Conservation (phyloP, 2,113 vertebrate species). For the Eublepharis macularius region DNA sequence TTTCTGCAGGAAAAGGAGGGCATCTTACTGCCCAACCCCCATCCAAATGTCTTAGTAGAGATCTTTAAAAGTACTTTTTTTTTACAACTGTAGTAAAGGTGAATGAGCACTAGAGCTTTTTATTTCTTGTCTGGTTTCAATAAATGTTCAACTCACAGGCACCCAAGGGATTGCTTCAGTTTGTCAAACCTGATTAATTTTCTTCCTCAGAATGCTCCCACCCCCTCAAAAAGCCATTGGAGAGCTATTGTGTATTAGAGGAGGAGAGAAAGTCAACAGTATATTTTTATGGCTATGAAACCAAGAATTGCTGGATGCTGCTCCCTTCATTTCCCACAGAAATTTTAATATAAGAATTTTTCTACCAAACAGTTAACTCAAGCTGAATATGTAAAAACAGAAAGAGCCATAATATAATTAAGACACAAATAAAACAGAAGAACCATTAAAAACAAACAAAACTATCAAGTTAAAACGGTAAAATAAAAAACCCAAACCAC, state of each 20-base stretch:
- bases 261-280: slow-evolving; percentile 49
- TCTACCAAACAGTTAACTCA: neutral
- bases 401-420: neutral
- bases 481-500: neutral
- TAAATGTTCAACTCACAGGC: slow-evolving; percentile 60
- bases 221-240: slow-evolving; percentile 57
- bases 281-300: neutral
- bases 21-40: neutral
- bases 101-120: slow-evolving; percentile 44
- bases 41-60: slow-evolving; percentile 38
- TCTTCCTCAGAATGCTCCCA: slow-evolving; percentile 71
- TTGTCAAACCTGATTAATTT: slow-evolving; percentile 82
- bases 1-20: slow-evolving; percentile 31
- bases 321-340: neutral
- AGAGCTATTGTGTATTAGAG: slow-evolving; percentile 52
- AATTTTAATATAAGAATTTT: neutral
- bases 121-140: slow-evolving; percentile 66
- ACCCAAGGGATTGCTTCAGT: slow-evolving; percentile 71
- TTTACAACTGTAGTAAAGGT: slow-evolving; percentile 48
- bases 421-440: neutral
- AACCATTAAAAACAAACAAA: neutral
- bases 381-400: too few relatives aligned
- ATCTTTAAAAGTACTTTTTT: slow-evolving; percentile 20
- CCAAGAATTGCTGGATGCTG: slow-evolving; percentile 22
- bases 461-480: neutral